These are phyloP conservation scores for Myotis lucifugus DNA, from an alignment of 2,113 vertebrate species.

Conservation along the genomic window DNA sequence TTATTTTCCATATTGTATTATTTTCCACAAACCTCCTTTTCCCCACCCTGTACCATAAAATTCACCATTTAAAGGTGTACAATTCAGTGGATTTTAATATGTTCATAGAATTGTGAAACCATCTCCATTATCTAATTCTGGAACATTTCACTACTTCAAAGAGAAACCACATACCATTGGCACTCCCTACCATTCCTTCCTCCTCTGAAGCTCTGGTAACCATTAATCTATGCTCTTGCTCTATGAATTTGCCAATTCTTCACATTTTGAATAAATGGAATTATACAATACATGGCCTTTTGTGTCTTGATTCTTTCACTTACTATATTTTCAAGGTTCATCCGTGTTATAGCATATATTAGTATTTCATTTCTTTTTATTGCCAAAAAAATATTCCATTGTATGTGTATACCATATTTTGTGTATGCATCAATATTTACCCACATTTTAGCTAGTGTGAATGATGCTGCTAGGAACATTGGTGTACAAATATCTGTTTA, in stretches of 20 bases:
- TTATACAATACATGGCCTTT: not conserved
- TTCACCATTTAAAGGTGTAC: not conserved
- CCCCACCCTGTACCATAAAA: too few relatives aligned
- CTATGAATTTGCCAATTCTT: not conserved
- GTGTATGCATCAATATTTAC: not conserved
- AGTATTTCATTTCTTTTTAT: not conserved
- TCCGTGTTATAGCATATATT: not conserved
- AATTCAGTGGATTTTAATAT: not conserved
- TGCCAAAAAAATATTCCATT: not conserved
- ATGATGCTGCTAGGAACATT: not conserved
- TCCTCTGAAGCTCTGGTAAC: not conserved
- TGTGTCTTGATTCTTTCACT: not conserved
- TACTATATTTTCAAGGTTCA: not conserved
- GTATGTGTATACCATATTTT: not conserved
- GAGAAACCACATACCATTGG: not conserved
- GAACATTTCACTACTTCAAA: not conserved
- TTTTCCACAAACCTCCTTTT: not conserved
- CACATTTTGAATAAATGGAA: not conserved
- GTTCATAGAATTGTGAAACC: not conserved
- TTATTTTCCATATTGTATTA: not conserved
- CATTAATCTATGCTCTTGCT: not conserved
- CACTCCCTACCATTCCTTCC: not conserved
- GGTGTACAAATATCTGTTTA: not conserved
- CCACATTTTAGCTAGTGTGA: not conserved
- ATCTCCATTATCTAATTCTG: not conserved